phyloP scores from a whole-genome alignment of 2,888 invertebrate genomes.

The Bimastos eiseni region DNA sequence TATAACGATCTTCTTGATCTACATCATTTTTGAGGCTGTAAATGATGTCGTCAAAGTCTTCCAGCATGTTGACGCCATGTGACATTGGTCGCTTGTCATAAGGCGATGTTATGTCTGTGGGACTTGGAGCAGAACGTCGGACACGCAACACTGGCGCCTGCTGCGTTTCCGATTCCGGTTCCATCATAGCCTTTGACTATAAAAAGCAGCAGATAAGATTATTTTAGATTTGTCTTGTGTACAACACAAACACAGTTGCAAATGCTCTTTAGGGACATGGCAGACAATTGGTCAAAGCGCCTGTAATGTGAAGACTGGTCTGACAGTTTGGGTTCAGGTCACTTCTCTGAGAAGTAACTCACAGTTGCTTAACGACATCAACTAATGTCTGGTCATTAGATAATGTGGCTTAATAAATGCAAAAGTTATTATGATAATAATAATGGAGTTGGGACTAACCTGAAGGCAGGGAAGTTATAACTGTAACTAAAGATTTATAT shows the following conservation, averaged over 20 bases:
- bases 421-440: too few relatives aligned
- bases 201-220: not conserved
- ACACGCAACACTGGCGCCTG: not conserved
- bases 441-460: too few relatives aligned
- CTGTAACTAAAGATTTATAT: too few relatives aligned
- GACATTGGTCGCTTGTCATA: constrained; percentile 21
- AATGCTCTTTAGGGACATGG: not conserved
- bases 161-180: not conserved
- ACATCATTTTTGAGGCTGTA: constrained; percentile 6
- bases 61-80: not conserved
- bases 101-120: not conserved
- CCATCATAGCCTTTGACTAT: not conserved
- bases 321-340: too few relatives aligned
- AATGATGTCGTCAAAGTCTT: constrained; percentile 21
- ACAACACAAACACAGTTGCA: not conserved
- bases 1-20: not conserved
- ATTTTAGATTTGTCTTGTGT: not conserved
- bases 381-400: too few relatives aligned
- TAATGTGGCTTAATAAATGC: too few relatives aligned
- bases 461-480: too few relatives aligned
- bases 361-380: too few relatives aligned
- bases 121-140: constrained; percentile 3
- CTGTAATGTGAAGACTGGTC: too few relatives aligned
- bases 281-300: too few relatives aligned
- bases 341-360: too few relatives aligned